Percentiles rank a stretch among this genome's conserved stretches.
phyloP scores from a whole-genome alignment of 64 coral and sea anemone genomes.

The Hydrozoanthus tunicans region DNA sequence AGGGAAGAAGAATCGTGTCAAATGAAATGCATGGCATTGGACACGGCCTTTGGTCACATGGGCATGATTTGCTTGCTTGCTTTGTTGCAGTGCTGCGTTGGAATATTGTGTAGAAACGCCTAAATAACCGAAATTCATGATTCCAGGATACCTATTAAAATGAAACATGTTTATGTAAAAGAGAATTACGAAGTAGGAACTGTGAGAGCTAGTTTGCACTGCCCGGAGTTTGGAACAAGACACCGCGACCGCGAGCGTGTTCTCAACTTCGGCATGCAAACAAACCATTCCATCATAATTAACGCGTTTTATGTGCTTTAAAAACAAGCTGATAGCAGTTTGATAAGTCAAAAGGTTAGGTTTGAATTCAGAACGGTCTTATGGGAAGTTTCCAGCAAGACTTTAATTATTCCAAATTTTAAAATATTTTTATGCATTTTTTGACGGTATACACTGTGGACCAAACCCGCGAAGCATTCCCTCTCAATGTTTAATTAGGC shows the following conservation, averaged over 20 bases:
- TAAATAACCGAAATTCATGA: background rate
- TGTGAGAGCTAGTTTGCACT: background rate
- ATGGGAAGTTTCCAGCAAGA: background rate
- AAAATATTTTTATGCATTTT: conserved; percentile 12
- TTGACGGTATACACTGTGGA: background rate
- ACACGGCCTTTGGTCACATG: conserved; percentile 37
- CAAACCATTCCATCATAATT: background rate
- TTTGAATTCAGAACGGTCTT: background rate
- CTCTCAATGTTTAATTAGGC: background rate
- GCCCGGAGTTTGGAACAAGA: conserved; percentile 36
- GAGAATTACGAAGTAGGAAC: background rate
- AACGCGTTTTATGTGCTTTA: conserved; percentile 20
- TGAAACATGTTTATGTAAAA: background rate
- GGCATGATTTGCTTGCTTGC: background rate
- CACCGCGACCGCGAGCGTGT: background rate
- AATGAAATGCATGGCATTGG: conserved; percentile 4
- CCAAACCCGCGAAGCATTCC: background rate
- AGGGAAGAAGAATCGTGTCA: background rate
- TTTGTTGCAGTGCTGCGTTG: conserved; percentile 3
- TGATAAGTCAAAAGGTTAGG: background rate
- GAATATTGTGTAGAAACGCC: background rate
- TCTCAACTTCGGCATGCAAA: conserved; percentile 62
- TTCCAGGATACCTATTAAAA: background rate
- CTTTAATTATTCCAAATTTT: conserved; percentile 36
- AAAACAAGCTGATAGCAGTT: background rate